Base-by-base conservation (phyloP, 64 coral and sea anemone species). In the Montipora foliosa region DNA sequence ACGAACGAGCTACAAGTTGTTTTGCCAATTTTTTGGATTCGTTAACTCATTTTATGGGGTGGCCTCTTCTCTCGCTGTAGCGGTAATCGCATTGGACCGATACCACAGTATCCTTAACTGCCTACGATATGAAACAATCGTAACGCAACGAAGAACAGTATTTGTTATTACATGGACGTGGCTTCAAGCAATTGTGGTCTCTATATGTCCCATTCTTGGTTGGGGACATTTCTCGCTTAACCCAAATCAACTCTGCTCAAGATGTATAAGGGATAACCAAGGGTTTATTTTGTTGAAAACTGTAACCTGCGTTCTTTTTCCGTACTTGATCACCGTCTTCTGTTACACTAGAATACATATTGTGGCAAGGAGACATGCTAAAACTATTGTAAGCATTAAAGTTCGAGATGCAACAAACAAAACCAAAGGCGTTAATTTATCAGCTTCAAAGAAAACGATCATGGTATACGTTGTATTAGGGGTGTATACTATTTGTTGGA, bases 101-200 rank as follows among this genome's bases (percentile, higher is more conserved):
- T 97, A 97, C 57, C 96, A 97, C 59, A 92, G 89, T 17, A 97
- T 97, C 9, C 83, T 97, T 3, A 97, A 97, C 88, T 97, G 96
- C 21, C 89, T 97, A 3, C 91, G 94, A 25, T 97, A 97, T 17
- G 96, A 97, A 81, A 89, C 76, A 72, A 77, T 97, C 5, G 96
- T 97, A 44, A 97, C 96, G 37, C 96, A 87, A 13, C 73, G 79
- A 17, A 75, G 93, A 80, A 95, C 96, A 9, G 83, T 52, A 76
- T 82, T 97, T 2, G 93, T 85, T 7, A 89, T 97, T 15, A 64
- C 76, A 1, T 97, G 96, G 92, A 58, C 86, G 17, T 97, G 96
- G 96, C 6, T 97, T 20, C 96, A 92, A 49, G 87, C 96, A 24
- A 19, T 94, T 22, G 5, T 92, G 29, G 50, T 97, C 19, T 89